These are phyloP conservation scores for Donacobius atricapilla DNA, from an alignment of 2,113 vertebrate species.

Conservation along the genomic window DNA sequence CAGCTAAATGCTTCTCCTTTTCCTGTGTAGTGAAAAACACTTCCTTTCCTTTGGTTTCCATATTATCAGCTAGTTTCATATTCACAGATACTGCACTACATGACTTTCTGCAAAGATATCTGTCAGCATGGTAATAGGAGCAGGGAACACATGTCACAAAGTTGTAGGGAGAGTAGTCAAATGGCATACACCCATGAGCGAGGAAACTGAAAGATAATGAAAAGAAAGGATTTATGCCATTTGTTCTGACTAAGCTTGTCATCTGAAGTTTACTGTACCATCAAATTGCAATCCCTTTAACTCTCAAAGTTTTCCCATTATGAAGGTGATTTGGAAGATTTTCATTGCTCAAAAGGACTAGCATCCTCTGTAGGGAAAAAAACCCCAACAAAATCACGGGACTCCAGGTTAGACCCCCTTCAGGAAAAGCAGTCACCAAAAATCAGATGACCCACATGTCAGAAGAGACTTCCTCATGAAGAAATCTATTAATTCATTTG, in stretches of 20 bases:
- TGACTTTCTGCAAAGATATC: not conserved
- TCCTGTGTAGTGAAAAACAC: not conserved
- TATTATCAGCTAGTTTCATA: not conserved
- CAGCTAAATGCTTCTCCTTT: not conserved
- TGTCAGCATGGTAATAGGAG: not conserved
- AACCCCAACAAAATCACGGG: not conserved
- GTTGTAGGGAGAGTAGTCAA: not conserved
- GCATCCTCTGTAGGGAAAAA: not conserved
- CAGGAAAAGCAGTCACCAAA: not conserved
- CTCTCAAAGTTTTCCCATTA: not conserved
- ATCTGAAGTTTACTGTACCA: not conserved
- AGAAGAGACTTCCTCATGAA: not conserved
- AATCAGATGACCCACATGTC: not conserved
- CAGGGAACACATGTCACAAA: not conserved
- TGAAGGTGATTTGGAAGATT: not conserved
- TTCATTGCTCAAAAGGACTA: not conserved
- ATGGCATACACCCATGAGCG: not conserved
- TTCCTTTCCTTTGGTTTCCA: not conserved
- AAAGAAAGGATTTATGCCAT: not conserved
- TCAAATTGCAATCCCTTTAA: not conserved
- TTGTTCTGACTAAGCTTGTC: not conserved
- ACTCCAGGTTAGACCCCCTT: not conserved
- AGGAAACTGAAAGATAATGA: not conserved
- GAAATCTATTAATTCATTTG: not conserved
- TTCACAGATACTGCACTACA: not conserved